A percentile compares a stretch with the other conserved stretches of the same genome.
These are phyloP conservation scores for Acrossocheilus fasciatus DNA, from an alignment of 2,797 vertebrate genomes.

Conservation along the genomic window DNA sequence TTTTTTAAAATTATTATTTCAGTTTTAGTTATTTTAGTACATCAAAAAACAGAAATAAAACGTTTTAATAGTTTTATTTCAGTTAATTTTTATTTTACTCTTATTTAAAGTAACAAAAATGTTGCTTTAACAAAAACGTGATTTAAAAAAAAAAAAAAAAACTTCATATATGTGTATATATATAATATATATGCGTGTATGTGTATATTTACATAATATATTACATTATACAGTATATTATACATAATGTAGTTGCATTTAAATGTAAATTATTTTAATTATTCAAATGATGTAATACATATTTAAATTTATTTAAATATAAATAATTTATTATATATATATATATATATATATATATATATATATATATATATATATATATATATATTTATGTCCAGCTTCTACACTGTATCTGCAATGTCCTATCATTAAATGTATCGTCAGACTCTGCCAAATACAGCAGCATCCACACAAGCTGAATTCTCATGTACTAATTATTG, in stretches of 20 bases:
- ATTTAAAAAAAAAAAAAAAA: too few relatives aligned
- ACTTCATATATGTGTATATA: too few relatives aligned
- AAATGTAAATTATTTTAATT: too few relatives aligned
- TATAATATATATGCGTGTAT: too few relatives aligned
- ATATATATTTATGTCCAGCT: neutral
- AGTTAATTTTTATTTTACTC: too few relatives aligned
- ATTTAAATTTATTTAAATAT: neutral
- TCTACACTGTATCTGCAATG: neutral
- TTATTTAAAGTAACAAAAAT: too few relatives aligned
- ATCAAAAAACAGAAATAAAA: too few relatives aligned
- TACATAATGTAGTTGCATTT: neutral
- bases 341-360: neutral
- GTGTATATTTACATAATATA: neutral
- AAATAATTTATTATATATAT: neutral
- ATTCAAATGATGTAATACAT: neutral
- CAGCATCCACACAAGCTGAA: neutral
- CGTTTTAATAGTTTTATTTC: too few relatives aligned
- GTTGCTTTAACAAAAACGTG: too few relatives aligned
- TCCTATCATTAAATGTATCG: neutral
- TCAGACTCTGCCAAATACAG: neutral
- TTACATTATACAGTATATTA: neutral
- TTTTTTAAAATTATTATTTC: too few relatives aligned
- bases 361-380: too few relatives aligned
- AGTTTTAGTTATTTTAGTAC: too few relatives aligned
- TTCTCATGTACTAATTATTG: slow-evolving; percentile 2